phyloP scores from a whole-genome alignment of 2,888 invertebrate species.

The Trichacis sp. region DNA sequence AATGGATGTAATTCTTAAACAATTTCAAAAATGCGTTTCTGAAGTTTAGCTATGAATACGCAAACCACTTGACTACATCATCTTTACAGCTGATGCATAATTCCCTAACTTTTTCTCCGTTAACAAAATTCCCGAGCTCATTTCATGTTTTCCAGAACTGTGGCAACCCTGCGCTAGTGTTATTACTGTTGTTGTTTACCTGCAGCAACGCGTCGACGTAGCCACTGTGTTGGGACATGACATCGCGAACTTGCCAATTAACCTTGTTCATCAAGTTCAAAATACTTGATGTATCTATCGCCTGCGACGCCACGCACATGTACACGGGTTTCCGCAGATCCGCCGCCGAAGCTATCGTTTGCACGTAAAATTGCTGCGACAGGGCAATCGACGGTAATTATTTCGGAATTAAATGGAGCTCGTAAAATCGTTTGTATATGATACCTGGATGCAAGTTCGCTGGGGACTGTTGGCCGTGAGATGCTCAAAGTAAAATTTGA shows the following conservation, averaged over 20 bases:
- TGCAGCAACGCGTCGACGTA: slow-evolving; percentile 85
- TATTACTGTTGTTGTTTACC: slow-evolving; percentile 62
- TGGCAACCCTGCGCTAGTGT: no score
- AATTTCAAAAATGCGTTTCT: no score
- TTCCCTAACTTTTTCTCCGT: no score
- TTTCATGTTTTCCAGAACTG: no score
- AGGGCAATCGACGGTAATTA: no score
- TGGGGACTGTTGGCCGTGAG: slow-evolving; percentile 78
- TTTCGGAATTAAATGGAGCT: no score
- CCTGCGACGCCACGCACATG: slow-evolving; percentile 84
- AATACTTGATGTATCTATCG: slow-evolving; percentile 82
- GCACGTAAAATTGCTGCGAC: slow-evolving; percentile 79
- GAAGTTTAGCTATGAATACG: no score
- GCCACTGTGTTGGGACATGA: slow-evolving; percentile 92
- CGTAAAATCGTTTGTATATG: no score
- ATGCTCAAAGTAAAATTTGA: slow-evolving; percentile 88
- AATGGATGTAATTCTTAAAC: no score
- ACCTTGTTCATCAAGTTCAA: slow-evolving; percentile 91
- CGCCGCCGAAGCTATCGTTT: slow-evolving; percentile 79
- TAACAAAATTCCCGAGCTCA: no score
- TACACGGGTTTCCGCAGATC: slow-evolving; percentile 89
- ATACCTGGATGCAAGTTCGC: slow-evolving; percentile 73
- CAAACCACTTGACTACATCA: no score
- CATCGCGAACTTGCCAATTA: slow-evolving; percentile 95
- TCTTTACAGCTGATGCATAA: no score